phyloP scores from a whole-genome alignment of 35 echinoderm and acorn worm genomes.

The Ophioderma brevispina region DNA sequence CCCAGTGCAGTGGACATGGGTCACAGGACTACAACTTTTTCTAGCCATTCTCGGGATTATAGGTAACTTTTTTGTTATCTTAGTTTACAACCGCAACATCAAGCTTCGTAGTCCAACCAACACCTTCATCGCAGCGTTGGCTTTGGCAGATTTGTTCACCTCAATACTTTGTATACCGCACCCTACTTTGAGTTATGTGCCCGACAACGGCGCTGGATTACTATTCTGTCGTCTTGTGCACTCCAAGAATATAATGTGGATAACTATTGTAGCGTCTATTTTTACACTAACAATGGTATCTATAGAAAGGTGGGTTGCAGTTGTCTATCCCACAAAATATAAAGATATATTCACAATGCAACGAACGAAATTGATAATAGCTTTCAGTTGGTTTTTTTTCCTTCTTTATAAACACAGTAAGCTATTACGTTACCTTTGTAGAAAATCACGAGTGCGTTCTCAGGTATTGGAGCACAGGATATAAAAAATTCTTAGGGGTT shows the following conservation, averaged over 20 bases:
- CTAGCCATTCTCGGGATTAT: constrained; percentile 62
- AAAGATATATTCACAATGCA: constrained; percentile 47
- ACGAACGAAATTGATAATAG: constrained; percentile 30
- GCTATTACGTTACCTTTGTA: constrained; percentile 50
- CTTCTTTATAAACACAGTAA: constrained; percentile 40
- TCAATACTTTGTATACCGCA: constrained; percentile 52
- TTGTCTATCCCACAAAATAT: constrained; percentile 61
- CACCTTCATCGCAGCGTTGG: constrained; percentile 63
- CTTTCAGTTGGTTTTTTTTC: constrained; percentile 61
- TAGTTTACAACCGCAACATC: constrained; percentile 38
- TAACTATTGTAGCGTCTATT: constrained; percentile 74
- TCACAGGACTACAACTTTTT: constrained; percentile 27
- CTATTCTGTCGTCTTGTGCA: constrained; percentile 66
- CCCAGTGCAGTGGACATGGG: constrained; percentile 48
- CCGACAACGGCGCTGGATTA: not conserved
- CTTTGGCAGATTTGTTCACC: constrained; percentile 75
- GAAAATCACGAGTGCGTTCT: constrained; percentile 24
- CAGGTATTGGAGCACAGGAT: constrained; percentile 21
- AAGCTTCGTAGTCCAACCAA: constrained; percentile 53
- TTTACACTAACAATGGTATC: constrained; percentile 71
- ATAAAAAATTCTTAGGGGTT: constrained; percentile 33
- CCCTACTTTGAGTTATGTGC: constrained; percentile 22
- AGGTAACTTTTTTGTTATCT: constrained; percentile 58
- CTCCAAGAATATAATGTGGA: constrained; percentile 69
- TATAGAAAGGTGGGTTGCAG: constrained; percentile 74